Evolutionary conservation across 2,797 vertebrate species (phyloP).

Genomic region (Nasua narica): DNA sequence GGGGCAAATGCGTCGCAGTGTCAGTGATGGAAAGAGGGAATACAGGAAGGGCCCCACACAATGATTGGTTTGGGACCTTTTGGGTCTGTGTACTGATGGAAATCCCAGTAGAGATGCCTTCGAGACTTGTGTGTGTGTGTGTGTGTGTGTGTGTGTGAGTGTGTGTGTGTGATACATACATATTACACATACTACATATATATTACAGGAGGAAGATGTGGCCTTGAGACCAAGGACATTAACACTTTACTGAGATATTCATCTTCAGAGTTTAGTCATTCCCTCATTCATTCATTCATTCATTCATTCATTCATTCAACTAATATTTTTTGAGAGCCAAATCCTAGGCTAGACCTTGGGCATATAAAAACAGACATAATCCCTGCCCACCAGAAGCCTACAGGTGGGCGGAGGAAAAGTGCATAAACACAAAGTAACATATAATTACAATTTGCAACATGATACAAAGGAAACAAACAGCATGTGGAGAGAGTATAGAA

Average conservation of each 20-base stretch:
- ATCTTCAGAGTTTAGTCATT: neutral
- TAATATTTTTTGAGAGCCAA: neutral
- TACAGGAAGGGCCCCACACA: neutral
- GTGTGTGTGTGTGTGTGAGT: no score
- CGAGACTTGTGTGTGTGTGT: neutral
- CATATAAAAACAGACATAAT: neutral
- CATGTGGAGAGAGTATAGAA: neutral
- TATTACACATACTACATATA: neutral
- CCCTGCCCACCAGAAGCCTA: neutral
- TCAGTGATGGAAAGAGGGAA: neutral
- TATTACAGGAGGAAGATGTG: neutral
- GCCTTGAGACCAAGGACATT: neutral
- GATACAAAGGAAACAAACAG: neutral
- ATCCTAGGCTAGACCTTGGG: neutral
- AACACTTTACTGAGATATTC: neutral
- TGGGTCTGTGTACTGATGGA: neutral
- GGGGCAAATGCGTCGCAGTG: neutral
- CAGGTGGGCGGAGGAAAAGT: neutral
- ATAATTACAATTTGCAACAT: neutral
- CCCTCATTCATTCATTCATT: neutral
- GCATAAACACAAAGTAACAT: neutral
- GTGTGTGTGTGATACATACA: no score
- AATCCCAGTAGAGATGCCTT: neutral
- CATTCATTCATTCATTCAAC: neutral
- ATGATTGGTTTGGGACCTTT: neutral